Conservation (phyloP, 2,113 vertebrate genomes). For the Myiopsitta monachus region DNA sequence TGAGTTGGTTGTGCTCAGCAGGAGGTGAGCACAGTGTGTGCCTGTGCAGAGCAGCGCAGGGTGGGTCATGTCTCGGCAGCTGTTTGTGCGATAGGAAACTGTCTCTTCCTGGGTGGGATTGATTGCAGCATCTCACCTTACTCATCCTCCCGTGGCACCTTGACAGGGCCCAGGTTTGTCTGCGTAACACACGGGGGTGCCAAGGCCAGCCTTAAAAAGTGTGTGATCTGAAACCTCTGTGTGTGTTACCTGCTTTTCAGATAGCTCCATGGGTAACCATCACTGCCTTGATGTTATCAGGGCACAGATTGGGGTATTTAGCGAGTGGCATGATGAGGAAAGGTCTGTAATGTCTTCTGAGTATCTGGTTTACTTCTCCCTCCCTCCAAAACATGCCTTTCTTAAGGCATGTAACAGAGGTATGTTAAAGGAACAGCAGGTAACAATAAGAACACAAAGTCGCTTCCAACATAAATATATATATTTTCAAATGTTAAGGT, state of each 20-base stretch:
- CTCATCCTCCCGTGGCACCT: background rate
- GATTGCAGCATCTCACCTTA: background rate
- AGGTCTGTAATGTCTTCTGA: background rate
- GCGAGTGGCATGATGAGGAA: background rate
- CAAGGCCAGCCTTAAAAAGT: background rate
- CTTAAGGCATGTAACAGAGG: background rate
- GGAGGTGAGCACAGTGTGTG: background rate
- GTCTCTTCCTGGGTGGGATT: conserved; percentile 4
- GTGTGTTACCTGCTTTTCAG: background rate
- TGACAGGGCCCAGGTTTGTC: background rate
- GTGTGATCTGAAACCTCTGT: background rate
- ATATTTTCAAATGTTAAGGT: background rate
- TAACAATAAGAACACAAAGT: background rate
- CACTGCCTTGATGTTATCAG: background rate
- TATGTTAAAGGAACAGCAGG: background rate
- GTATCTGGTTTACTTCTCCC: background rate
- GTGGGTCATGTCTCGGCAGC: accelerated
- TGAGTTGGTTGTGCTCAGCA: background rate
- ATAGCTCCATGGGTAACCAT: background rate
- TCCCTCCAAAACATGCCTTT: background rate
- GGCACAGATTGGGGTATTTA: background rate
- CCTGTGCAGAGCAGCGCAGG: background rate
- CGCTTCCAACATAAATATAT: background rate
- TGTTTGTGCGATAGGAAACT: background rate
- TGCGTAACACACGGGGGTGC: background rate